Conservation (phyloP, 2,888 invertebrate species). For the Volucella inflata region DNA sequence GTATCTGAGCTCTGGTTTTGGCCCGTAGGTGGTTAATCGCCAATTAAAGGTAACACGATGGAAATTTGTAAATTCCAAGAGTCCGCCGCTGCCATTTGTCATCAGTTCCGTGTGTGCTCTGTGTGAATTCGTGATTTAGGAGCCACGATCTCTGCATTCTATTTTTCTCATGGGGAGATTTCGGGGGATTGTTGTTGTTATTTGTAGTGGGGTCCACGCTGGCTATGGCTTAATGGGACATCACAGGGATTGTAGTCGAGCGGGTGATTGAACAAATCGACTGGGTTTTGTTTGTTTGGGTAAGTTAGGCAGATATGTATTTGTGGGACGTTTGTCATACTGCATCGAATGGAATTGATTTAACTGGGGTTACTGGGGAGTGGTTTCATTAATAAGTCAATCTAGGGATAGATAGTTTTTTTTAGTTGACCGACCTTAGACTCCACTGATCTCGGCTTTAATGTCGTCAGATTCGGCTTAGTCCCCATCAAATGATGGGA, state of each 20-base stretch:
- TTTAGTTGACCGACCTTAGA: background rate
- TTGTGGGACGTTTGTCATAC: constrained; percentile 1
- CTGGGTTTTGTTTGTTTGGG: background rate
- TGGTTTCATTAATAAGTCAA: constrained; percentile 50
- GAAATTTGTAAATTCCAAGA: constrained; percentile 81
- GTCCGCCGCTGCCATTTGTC: constrained; percentile 60
- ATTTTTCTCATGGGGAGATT: constrained; percentile 26
- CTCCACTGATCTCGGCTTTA: background rate
- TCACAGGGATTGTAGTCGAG: constrained; percentile 1
- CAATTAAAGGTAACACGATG: constrained; percentile 83
- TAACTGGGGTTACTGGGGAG: background rate
- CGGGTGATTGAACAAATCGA: background rate
- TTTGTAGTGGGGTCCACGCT: constrained; percentile 17
- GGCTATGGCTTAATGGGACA: constrained; percentile 35
- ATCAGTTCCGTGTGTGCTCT: constrained; percentile 42
- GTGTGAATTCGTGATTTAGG: constrained; percentile 47
- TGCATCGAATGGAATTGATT: constrained; percentile 5
- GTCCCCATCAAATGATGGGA: constrained; percentile 2
- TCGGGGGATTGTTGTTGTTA: constrained; percentile 6
- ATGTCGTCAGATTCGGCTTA: constrained; percentile 25
- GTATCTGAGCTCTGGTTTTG: constrained; percentile 32
- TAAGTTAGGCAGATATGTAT: background rate
- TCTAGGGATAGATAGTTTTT: constrained; percentile 4
- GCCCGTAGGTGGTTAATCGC: constrained; percentile 82
- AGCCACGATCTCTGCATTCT: constrained; percentile 46